Conservation (phyloP, 1,140 invertebrate genomes). For the Pemphigus obesinymphae region DNA sequence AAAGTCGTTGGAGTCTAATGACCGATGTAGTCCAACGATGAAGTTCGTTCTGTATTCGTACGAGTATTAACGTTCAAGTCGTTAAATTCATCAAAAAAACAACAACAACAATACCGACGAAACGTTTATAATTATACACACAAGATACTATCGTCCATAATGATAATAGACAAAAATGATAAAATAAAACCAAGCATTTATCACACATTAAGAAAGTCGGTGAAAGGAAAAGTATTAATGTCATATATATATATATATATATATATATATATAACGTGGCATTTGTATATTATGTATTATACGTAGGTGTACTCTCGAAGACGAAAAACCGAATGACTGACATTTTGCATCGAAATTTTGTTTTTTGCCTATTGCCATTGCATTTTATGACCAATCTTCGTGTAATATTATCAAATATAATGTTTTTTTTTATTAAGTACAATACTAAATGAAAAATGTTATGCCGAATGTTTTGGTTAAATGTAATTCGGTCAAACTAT, state of each 20-base stretch:
- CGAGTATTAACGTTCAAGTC: not conserved
- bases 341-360: not conserved
- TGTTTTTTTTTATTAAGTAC: too few species aligned
- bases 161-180: constrained; percentile 1
- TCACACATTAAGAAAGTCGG: not conserved
- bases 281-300: not conserved
- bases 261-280: too few species aligned
- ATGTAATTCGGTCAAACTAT: too few species aligned
- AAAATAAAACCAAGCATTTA: not conserved
- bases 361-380: too few species aligned
- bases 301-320: not conserved
- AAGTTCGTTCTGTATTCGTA: not conserved
- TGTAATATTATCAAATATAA: too few species aligned
- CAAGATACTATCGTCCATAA: not conserved
- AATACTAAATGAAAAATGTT: too few species aligned
- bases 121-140: constrained; percentile 19
- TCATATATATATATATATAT: not conserved
- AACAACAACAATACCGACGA: constrained; percentile 1
- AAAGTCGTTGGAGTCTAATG: not conserved
- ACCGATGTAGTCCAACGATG: not conserved
- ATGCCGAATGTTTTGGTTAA: too few species aligned
- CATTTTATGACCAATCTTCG: too few species aligned
- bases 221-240: not conserved
- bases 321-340: not conserved
- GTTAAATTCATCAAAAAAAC: not conserved